A percentile compares a stretch with the other conserved stretches of the same genome.
Evolutionary conservation across 1,140 invertebrate species (phyloP).

Genomic region (Drosophila navojoa): DNA sequence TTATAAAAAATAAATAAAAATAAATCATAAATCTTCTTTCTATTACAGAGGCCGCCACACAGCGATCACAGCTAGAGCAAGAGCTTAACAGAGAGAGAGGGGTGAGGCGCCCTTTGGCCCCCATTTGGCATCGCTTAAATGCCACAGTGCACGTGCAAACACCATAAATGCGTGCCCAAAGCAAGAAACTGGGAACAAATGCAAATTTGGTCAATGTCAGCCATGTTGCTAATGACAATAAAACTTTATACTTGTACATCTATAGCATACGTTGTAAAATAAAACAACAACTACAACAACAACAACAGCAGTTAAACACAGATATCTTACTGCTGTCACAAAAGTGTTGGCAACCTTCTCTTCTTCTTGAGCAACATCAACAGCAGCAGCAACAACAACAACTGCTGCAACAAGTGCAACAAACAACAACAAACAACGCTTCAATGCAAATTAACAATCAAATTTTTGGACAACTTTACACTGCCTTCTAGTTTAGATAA

Average conservation of each 20-base stretch:
- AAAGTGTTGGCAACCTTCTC: conserved; percentile 6
- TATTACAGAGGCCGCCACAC: conserved; percentile 56
- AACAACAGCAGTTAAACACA: conserved; percentile 5
- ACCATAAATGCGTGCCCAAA: conserved; percentile 83
- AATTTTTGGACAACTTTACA: conserved; percentile 76
- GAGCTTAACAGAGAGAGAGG: neutral
- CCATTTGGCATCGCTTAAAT: conserved; percentile 46
- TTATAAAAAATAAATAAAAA: neutral
- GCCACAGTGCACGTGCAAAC: conserved; percentile 70
- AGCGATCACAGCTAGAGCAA: conserved; percentile 41
- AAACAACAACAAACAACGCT: conserved; percentile 36
- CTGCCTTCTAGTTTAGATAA: conserved; percentile 68
- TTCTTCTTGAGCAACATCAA: conserved; percentile 20
- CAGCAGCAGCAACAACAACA: conserved; percentile 5
- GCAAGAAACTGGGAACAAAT: conserved; percentile 78
- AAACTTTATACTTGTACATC: conserved; percentile 81
- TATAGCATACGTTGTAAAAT: conserved; percentile 83
- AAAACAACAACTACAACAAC: conserved; percentile 44
- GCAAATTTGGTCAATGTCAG: conserved; percentile 77
- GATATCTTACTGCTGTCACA: conserved; percentile 15
- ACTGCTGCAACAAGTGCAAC: conserved; percentile 31
- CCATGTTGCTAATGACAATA: conserved; percentile 74
- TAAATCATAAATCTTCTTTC: neutral
- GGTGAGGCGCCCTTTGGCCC: conserved; percentile 8
- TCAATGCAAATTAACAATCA: conserved; percentile 39